Percentiles rank a stretch among this genome's conserved stretches.
Conservation (phyloP, 92 coral and sea anemone species). For the Nematostella vectensis region DNA sequence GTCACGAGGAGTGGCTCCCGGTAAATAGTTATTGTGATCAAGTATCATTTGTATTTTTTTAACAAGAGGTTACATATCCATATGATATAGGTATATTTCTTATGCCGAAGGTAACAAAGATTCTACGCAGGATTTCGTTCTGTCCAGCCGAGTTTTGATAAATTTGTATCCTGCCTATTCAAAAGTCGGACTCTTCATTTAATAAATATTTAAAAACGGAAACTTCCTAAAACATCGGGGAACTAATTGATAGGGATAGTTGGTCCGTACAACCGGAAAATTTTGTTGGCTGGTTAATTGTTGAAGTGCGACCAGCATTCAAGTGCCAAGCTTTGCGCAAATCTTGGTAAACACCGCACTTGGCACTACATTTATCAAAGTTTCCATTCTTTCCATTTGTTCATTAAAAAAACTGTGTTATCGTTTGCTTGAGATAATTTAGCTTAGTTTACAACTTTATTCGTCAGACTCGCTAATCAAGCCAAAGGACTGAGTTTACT, state of each 20-base stretch:
- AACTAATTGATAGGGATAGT: slow-evolving; percentile 71
- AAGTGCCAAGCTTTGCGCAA: background rate
- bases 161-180: slow-evolving; percentile 75
- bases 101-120: background rate
- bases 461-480: too few species aligned
- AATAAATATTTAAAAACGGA: slow-evolving; percentile 79
- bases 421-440: slow-evolving; percentile 40
- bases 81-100: background rate
- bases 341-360: background rate
- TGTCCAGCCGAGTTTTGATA: slow-evolving; percentile 19
- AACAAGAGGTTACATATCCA: background rate
- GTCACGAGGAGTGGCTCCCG: background rate
- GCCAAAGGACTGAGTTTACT: too few species aligned
- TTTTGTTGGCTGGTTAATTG: background rate
- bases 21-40: slow-evolving; percentile 2
- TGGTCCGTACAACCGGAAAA: slow-evolving; percentile 5
- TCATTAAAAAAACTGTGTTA: slow-evolving; percentile 55
- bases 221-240: slow-evolving; percentile 70
- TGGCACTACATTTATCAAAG: slow-evolving; percentile 7
- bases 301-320: background rate
- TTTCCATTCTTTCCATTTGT: slow-evolving; percentile 24
- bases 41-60: slow-evolving; percentile 4
- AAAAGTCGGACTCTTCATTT: slow-evolving; percentile 60
- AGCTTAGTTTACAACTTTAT: too few species aligned
- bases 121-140: background rate